Evolutionary conservation across 1,140 invertebrate species (phyloP).

Genomic region (Hyposmocoma kahamanoa): DNA sequence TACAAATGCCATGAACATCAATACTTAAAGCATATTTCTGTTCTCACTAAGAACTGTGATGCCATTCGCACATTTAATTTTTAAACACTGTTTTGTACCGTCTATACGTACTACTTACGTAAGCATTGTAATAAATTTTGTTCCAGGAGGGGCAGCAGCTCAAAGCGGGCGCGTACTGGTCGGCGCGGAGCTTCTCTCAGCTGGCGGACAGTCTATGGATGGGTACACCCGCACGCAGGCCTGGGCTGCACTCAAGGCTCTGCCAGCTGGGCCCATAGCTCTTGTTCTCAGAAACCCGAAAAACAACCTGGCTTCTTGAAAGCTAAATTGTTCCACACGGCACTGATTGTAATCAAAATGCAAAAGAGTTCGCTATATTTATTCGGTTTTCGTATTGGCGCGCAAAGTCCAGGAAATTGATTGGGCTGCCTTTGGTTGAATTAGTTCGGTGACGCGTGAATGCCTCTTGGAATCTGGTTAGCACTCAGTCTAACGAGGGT

Average conservation of each 20-base stretch:
- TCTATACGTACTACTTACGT: too few relatives aligned
- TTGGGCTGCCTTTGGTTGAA: slow-evolving; percentile 10
- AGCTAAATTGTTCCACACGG: background rate
- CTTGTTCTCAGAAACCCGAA: slow-evolving; percentile 57
- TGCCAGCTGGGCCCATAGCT: slow-evolving; percentile 85
- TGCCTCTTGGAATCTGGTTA: slow-evolving; percentile 19
- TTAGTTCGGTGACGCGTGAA: slow-evolving; percentile 18
- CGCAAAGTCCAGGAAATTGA: slow-evolving; percentile 7
- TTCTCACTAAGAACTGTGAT: too few relatives aligned
- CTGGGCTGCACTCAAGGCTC: slow-evolving; percentile 93
- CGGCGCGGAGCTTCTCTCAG: slow-evolving; percentile 89
- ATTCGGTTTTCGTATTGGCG: slow-evolving; percentile 10
- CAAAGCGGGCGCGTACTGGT: slow-evolving; percentile 88
- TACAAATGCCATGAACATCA: background rate
- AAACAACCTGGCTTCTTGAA: slow-evolving; percentile 4
- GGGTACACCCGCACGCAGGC: slow-evolving; percentile 92
- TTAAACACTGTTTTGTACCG: too few relatives aligned
- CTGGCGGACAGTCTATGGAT: slow-evolving; percentile 87
- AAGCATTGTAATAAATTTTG: slow-evolving; percentile 3
- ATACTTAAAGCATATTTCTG: too few relatives aligned
- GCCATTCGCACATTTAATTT: too few relatives aligned
- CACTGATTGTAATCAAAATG: background rate
- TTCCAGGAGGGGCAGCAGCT: slow-evolving; percentile 90
- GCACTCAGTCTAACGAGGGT: slow-evolving; percentile 23
- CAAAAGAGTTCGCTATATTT: slow-evolving; percentile 6